Evolutionary conservation across 2,797 vertebrate species (phyloP), one percentile per base, ranked within the genome.

Genomic region (Sebastes matsubarae): DNA sequence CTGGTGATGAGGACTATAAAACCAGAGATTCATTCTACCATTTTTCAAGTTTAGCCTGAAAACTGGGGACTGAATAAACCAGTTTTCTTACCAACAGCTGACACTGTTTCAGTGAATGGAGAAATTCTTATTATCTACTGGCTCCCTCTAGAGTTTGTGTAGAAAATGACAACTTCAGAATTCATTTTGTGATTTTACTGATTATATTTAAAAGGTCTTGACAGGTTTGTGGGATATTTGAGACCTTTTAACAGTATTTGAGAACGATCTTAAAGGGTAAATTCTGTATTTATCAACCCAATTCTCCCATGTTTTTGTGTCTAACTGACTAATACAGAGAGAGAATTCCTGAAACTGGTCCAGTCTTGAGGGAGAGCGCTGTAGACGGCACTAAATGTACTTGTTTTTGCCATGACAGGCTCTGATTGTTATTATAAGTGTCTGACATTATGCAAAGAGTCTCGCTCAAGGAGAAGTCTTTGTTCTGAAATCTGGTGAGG

Each of bases 121-220:
- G 7, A 74, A 46, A 27, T 3, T 66, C 14, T 36, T 10, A n/a
- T 77, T 36, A 86, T 84, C 73, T 64, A 20, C 13, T 92, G 75
- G 88, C 88, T 87, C 91, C 92, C 86, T 87, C 91, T 91, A 89
- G 82, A 50, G 92, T 84, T 77, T 36, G 64, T 34, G 42, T 7
- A 20, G 68, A 50, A 82, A 65, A 72, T 84, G 27, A 50, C 13
- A 57, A 10, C n/a, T 16, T 12, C 10, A 72, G 16, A 68, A 2
- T 5, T 3, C 3, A 16, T 46, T 13, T 25, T 32, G 20, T 25
- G 6, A 55, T 46, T 64, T 65, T 24, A 66, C 5, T 18, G 2
- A 54, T 63, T 6, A 22, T 6, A 29, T 29, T 54, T 14, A 24
- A 46, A 59, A 59, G 1, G 46, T 11, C 3, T 29, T 5, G 9